Conservation (phyloP, 1,140 invertebrate genomes). For the Sinonovacula constricta region DNA sequence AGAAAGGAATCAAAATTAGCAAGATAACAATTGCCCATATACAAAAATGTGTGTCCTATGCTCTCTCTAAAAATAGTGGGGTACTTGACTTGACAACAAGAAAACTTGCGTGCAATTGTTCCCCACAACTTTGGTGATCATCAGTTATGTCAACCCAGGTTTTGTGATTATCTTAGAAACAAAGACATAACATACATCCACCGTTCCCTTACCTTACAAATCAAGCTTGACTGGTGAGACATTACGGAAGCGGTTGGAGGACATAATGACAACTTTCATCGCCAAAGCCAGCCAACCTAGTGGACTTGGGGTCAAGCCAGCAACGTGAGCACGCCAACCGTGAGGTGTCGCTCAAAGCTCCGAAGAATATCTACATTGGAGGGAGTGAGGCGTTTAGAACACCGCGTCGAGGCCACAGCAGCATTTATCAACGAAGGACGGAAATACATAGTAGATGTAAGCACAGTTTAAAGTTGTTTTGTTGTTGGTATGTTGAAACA, state of each 20-base stretch:
- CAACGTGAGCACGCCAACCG: not conserved
- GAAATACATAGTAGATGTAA: no score
- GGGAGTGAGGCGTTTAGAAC: not conserved
- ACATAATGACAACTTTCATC: not conserved
- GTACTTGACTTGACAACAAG: not conserved
- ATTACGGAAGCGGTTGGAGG: not conserved
- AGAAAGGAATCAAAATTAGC: constrained; percentile 1
- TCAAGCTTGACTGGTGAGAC: not conserved
- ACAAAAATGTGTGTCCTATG: not conserved
- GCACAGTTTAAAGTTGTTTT: no score
- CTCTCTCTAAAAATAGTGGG: not conserved
- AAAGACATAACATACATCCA: not conserved
- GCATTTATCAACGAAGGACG: constrained; percentile 18
- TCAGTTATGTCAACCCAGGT: not conserved
- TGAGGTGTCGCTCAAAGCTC: not conserved
- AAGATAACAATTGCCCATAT: not conserved
- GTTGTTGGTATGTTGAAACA: no score
- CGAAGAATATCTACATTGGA: not conserved
- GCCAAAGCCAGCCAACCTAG: constrained; percentile 1
- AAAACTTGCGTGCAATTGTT: constrained; percentile 4
- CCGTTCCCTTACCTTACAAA: constrained; percentile 2
- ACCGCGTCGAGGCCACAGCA: constrained; percentile 1
- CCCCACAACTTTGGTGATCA: constrained; percentile 19
- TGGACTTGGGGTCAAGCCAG: not conserved
- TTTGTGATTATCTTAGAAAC: constrained; percentile 8